Evolutionary conservation across 2,797 vertebrate genomes (phyloP).

Genomic region (Poecilia wingei): DNA sequence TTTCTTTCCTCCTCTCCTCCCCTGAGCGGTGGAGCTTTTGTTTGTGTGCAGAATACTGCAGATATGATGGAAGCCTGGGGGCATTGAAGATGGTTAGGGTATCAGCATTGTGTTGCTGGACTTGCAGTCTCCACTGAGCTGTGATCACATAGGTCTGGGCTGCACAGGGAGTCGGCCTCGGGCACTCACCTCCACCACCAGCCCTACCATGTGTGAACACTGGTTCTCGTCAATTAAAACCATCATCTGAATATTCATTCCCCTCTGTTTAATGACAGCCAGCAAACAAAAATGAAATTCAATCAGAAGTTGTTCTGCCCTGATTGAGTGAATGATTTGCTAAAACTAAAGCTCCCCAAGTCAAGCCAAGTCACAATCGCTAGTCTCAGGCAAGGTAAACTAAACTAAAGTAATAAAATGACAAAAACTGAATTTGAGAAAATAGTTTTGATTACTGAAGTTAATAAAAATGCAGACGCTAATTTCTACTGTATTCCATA

Average conservation of each 20-base stretch:
- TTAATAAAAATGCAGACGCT: background rate
- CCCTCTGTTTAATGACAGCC: constrained; percentile 68
- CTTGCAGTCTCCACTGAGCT: constrained; percentile 68
- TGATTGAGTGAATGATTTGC: background rate
- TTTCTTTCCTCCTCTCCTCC: constrained; percentile 5
- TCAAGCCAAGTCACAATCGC: background rate
- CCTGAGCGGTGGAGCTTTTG: constrained; percentile 5
- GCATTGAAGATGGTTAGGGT: constrained; percentile 75
- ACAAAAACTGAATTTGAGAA: no score
- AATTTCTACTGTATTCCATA: background rate
- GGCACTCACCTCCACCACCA: constrained; percentile 73
- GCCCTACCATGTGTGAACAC: constrained; percentile 77
- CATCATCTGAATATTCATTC: constrained; percentile 80
- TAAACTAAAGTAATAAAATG: no score
- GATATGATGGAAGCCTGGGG: constrained; percentile 57
- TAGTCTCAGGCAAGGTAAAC: background rate
- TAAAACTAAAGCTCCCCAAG: background rate
- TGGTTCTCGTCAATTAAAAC: constrained; percentile 82
- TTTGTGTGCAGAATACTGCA: constrained; percentile 34
- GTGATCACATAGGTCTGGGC: constrained; percentile 77
- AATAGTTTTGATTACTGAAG: no score
- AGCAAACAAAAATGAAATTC: constrained; percentile 58
- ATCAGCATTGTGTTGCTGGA: constrained; percentile 64
- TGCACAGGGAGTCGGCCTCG: constrained; percentile 68
- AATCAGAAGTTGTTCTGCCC: constrained; percentile 57